Evolutionary conservation across 2,797 vertebrate species (phyloP), one percentile per base, ranked within the genome.

Genomic region (Sus cebifrons): DNA sequence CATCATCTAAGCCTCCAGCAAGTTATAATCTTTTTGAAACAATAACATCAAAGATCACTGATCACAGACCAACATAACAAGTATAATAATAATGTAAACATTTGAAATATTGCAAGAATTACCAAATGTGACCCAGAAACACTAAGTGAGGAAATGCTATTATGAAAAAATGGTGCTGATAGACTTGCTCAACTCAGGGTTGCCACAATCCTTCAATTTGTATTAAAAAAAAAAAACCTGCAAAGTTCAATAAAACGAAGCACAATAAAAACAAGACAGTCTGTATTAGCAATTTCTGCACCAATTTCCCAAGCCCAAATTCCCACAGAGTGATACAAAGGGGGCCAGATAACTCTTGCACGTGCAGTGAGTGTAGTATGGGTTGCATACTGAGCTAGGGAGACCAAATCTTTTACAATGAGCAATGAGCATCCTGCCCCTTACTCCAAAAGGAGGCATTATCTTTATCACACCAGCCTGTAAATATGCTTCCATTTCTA

Each of bases 201-300:
- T 44, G 44, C 44, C 44, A 49, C 44, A 49, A 49, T 7, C 6
- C 44, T 49, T 49, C 44, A 49, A 49, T 49, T 49, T 49, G 44
- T 49, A 49, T 49, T 7, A 49, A 49, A 49, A 49, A 49, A 49
- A 49, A 49, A 49, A 49, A 49, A 49, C 44, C 44, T 49, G 5
- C 44, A 49, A 49, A 49, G 9, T 49, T 49, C 14, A 49, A 15
- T 74, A 9, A 17, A 27, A 74, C 49, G 29, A 18, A 52, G 29
- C 44, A 52, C 27, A 52, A 18, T 75, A 52, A 75, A 52, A 27
- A 16, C 17, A 52, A 49, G 44, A 49, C 44, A 49, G 44, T 75
- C 44, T 29, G 20, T 49, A 68, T 78, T 29, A 86, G 54, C 56
- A 84, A 84, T 93, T 77, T 96, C 89, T 77, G 32, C 32, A 58